A percentile compares a stretch with the other conserved stretches of the same genome.
phyloP scores from a whole-genome alignment of 2,113 vertebrate species.

The Lepidiolamprologus cunningtoni region DNA sequence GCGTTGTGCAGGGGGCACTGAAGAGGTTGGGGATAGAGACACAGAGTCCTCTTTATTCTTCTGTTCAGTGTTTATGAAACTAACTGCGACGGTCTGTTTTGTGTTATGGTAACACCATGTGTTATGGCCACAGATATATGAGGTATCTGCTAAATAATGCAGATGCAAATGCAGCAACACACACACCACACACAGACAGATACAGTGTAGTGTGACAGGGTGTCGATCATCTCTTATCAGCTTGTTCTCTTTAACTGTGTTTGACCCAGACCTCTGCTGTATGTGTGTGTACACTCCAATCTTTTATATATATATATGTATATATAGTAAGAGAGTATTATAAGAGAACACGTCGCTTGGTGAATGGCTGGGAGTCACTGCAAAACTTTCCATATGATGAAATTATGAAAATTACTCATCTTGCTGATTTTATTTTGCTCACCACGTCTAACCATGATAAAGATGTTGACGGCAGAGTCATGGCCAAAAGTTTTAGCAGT shows the following conservation, averaged over 20 bases:
- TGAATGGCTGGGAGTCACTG: neutral
- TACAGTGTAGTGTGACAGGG: neutral
- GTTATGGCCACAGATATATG: neutral
- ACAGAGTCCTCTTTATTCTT: neutral
- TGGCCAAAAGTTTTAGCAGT: neutral
- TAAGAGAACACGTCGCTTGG: neutral
- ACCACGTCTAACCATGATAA: neutral
- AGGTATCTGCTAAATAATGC: neutral
- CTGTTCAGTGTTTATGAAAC: neutral
- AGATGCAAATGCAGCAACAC: neutral
- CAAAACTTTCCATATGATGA: neutral
- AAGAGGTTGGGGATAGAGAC: neutral
- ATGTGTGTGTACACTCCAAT: neutral
- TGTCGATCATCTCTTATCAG: neutral
- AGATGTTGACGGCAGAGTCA: neutral
- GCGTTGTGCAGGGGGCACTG: no score
- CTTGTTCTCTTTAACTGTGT: neutral
- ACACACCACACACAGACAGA: neutral
- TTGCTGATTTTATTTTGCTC: neutral
- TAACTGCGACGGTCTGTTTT: neutral
- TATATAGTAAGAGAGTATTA: neutral
- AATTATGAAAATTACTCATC: neutral
- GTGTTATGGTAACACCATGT: neutral
- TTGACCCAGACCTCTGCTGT: neutral
- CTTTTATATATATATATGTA: accelerated